phyloP scores from a whole-genome alignment of 2,888 invertebrate genomes.

The Diarsia brunnea region DNA sequence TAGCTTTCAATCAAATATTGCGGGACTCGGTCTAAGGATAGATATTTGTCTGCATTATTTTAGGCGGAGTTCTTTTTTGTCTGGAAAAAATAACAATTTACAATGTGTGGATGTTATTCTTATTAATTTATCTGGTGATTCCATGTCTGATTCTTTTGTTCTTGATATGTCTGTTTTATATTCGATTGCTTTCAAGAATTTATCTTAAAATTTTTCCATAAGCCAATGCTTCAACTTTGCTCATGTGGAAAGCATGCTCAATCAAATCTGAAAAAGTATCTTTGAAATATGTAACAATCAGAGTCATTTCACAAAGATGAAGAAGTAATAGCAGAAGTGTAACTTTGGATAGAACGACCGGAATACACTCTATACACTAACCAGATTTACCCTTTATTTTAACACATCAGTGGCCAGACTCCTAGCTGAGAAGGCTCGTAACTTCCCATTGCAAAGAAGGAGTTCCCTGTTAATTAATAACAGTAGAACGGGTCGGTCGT shows the following conservation, averaged over 20 bases:
- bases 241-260: too few species aligned
- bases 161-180: neutral
- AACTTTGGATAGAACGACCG: neutral
- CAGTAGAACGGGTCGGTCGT: neutral
- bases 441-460: neutral
- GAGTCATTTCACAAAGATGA: neutral
- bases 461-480: neutral
- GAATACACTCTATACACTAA: neutral
- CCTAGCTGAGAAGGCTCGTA: too few species aligned
- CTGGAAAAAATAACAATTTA: constrained; percentile 29
- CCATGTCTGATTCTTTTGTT: constrained; percentile 3
- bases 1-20: constrained; percentile 69
- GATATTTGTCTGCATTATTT: constrained; percentile 50
- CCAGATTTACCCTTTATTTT: neutral
- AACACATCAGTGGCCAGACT: too few species aligned
- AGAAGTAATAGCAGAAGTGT: neutral
- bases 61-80: constrained; percentile 32
- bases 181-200: neutral
- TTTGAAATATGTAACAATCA: too few species aligned
- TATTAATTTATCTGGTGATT: constrained; percentile 29
- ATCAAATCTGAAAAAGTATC: neutral
- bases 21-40: constrained; percentile 51
- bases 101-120: constrained; percentile 9
- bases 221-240: neutral
- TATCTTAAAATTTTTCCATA: neutral